A percentile compares a stretch with the other conserved stretches of the same genome.
Conservation (phyloP, 2,888 invertebrate species). For the Spilosoma lubricipeda region DNA sequence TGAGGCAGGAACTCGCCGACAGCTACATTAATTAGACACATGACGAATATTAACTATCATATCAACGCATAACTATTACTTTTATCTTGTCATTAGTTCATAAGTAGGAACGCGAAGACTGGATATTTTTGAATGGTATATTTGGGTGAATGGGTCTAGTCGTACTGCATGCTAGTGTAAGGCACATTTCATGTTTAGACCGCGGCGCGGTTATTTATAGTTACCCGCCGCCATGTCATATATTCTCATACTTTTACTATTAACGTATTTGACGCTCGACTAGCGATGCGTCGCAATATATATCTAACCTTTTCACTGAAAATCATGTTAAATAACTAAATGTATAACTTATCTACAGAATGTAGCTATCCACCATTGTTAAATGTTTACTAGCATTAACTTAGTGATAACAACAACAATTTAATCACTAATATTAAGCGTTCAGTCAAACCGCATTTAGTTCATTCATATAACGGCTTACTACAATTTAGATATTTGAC, state of each 20-base stretch:
- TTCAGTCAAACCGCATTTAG: conserved; percentile 10
- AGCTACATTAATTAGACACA: neutral
- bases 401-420: conserved; percentile 24
- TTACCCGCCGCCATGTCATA: conserved; percentile 23
- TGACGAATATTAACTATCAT: conserved; percentile 9
- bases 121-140: conserved; percentile 61
- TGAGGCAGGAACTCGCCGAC: neutral
- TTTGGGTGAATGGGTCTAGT: conserved; percentile 52
- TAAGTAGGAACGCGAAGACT: conserved; percentile 73
- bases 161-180: conserved; percentile 54
- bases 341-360: conserved; percentile 32
- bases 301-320: conserved; percentile 12
- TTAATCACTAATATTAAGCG: conserved; percentile 24
- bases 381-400: conserved; percentile 33
- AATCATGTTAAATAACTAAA: conserved; percentile 24
- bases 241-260: conserved; percentile 16
- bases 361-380: conserved; percentile 25
- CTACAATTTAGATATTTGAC: conserved; percentile 13
- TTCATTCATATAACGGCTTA: conserved; percentile 6
- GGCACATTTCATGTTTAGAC: conserved; percentile 27
- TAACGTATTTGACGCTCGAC: conserved; percentile 10
- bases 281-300: conserved; percentile 11
- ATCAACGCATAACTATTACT: conserved; percentile 24
- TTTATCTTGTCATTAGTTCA: conserved; percentile 41
- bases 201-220: conserved; percentile 25